These are phyloP conservation scores for Trichacis sp. DNA, from an alignment of 2,888 invertebrate species.

Conservation along the genomic window DNA sequence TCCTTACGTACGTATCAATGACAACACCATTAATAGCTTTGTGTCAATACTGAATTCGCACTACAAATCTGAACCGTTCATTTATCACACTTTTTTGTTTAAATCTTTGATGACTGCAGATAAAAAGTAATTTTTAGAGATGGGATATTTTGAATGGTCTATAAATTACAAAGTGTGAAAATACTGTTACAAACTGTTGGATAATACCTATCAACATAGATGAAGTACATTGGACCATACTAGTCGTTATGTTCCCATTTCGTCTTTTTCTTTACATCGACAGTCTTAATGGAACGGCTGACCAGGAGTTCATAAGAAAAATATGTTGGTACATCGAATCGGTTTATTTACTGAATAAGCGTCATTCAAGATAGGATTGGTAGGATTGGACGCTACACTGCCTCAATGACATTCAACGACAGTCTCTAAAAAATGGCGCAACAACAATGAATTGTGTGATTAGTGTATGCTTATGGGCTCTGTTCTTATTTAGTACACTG, in stretches of 20 bases:
- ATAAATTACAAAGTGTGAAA: not conserved
- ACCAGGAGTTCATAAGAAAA: not conserved
- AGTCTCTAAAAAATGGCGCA: not conserved
- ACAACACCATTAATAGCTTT: too few species aligned
- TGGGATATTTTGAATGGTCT: not conserved
- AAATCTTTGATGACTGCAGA: too few species aligned
- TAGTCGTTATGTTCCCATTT: constrained; percentile 3
- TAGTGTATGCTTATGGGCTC: constrained; percentile 3
- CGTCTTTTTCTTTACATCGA: not conserved
- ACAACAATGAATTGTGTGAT: constrained; percentile 1
- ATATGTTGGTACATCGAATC: too few species aligned
- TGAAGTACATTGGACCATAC: constrained; percentile 5
- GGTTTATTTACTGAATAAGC: too few species aligned
- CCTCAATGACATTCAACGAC: constrained; percentile 1
- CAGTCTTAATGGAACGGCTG: not conserved
- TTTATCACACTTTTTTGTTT: too few species aligned
- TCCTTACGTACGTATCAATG: too few species aligned
- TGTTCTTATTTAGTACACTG: constrained; percentile 1
- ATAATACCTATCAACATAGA: not conserved
- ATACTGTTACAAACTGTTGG: constrained; percentile 1
- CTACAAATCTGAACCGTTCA: too few species aligned
- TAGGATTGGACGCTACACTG: not conserved
- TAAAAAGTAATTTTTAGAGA: not conserved
- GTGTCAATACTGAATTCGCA: too few species aligned
- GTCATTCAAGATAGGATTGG: too few species aligned